Evolutionary conservation across 2,113 vertebrate genomes (phyloP).

Genomic region (Anguilla rostrata): DNA sequence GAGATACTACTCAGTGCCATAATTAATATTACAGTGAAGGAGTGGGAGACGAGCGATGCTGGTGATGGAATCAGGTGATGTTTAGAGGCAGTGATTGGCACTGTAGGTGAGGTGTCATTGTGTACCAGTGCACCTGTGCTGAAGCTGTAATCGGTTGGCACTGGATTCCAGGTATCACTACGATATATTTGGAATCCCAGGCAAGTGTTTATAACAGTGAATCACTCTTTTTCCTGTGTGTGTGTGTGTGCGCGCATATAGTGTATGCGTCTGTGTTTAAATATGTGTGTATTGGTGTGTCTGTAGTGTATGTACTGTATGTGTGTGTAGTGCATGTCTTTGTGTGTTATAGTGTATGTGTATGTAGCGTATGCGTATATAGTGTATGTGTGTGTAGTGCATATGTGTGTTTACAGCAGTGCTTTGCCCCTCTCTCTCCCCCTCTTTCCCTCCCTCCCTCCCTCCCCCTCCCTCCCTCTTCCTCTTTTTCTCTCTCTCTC

Average conservation of each 20-base stretch:
- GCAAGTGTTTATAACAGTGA: too few species aligned
- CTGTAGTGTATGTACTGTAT: neutral
- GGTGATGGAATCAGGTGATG: too few species aligned
- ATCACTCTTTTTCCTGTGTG: neutral
- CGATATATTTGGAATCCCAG: too few species aligned
- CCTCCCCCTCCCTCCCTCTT: too few species aligned
- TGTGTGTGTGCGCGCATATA: neutral
- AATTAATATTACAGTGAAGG: neutral
- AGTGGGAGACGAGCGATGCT: neutral
- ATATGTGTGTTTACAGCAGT: neutral
- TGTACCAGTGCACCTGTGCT: too few species aligned
- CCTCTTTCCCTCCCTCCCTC: too few species aligned
- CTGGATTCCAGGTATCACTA: too few species aligned
- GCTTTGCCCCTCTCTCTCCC: too few species aligned
- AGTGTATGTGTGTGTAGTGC: constrained; percentile 3
- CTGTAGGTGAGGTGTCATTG: too few species aligned
- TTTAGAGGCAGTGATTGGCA: neutral
- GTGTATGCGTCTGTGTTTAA: neutral
- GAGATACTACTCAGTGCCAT: neutral
- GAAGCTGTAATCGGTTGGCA: too few species aligned
- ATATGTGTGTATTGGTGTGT: neutral
- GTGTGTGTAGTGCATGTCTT: neutral
- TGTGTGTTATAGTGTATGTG: constrained; percentile 5
- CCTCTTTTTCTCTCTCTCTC: too few species aligned
- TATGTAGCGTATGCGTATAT: neutral